These are phyloP conservation scores for Lethocerus indicus DNA, from an alignment of 1,140 invertebrate genomes.

Conservation along the genomic window DNA sequence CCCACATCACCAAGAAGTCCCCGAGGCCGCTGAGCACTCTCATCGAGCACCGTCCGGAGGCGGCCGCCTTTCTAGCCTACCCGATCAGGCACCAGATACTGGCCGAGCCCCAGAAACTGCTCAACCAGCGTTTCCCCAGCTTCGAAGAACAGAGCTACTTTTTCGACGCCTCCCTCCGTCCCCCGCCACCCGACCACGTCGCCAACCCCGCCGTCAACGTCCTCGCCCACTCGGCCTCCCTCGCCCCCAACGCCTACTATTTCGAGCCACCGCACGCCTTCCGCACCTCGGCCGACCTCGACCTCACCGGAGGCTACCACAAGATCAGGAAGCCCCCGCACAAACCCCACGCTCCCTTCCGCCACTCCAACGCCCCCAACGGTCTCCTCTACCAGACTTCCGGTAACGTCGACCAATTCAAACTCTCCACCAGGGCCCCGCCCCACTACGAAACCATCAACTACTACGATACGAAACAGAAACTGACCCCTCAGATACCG, in stretches of 20 bases:
- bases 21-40: constrained; percentile 2
- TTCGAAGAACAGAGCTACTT: constrained; percentile 4
- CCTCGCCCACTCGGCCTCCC: constrained; percentile 2
- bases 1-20: constrained; percentile 5
- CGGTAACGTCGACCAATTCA: not conserved
- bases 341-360: not conserved
- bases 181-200: constrained; percentile 10
- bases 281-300: not conserved
- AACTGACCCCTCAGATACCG: not conserved
- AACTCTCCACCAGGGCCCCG: not conserved
- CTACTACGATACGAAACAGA: not conserved
- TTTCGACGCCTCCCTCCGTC: constrained; percentile 13
- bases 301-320: not conserved
- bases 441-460: not conserved
- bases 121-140: not conserved
- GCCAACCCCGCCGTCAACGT: constrained; percentile 3
- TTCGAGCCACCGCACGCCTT: constrained; percentile 8
- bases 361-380: not conserved
- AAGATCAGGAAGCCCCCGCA: constrained; percentile 1
- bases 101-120: not conserved
- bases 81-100: not conserved
- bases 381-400: not conserved
- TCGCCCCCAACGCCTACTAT: constrained; percentile 13
- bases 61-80: too few relatives aligned
- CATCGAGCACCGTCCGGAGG: too few relatives aligned